Evolutionary conservation across 2,888 invertebrate species (phyloP).

Genomic region (Eupelmus urozonus): DNA sequence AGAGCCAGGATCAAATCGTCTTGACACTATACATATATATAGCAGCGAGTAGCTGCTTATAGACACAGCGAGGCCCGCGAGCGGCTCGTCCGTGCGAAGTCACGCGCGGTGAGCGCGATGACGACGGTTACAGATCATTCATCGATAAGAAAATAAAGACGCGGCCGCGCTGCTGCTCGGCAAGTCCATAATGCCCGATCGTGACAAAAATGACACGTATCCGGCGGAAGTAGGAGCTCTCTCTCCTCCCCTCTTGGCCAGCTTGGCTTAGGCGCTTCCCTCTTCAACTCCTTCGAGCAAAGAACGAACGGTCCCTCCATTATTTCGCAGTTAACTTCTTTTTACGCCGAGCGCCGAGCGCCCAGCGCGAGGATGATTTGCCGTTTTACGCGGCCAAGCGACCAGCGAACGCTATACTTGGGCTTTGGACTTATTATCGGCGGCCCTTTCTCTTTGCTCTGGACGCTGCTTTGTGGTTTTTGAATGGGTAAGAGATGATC

Average conservation of each 20-base stretch:
- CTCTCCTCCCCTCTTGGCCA: constrained; percentile 24
- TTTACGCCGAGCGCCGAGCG: constrained; percentile 35
- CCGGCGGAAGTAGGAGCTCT: constrained; percentile 72
- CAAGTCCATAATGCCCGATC: constrained; percentile 70
- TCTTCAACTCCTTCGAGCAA: constrained; percentile 13
- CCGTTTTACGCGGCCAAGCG: constrained; percentile 66
- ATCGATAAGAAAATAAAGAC: constrained; percentile 74
- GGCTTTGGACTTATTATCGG: background rate
- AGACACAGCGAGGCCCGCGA: background rate
- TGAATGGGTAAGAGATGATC: too few relatives aligned
- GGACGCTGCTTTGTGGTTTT: too few relatives aligned
- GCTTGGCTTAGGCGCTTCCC: background rate
- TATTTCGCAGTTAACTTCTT: constrained; percentile 72
- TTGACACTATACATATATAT: too few relatives aligned
- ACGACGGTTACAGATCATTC: constrained; percentile 75
- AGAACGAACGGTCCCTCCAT: constrained; percentile 65
- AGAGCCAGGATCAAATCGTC: constrained; percentile 38
- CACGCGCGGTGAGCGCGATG: constrained; percentile 61
- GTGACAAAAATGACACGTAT: constrained; percentile 77
- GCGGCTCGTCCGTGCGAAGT: constrained; percentile 53
- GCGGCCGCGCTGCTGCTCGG: constrained; percentile 58
- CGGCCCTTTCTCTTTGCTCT: background rate
- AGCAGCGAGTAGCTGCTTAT: background rate
- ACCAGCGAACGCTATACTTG: too few relatives aligned
- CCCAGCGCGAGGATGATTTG: constrained; percentile 68